Evolutionary conservation across 2,888 invertebrate species (phyloP).

Genomic region (Rhynchonema sp.): DNA sequence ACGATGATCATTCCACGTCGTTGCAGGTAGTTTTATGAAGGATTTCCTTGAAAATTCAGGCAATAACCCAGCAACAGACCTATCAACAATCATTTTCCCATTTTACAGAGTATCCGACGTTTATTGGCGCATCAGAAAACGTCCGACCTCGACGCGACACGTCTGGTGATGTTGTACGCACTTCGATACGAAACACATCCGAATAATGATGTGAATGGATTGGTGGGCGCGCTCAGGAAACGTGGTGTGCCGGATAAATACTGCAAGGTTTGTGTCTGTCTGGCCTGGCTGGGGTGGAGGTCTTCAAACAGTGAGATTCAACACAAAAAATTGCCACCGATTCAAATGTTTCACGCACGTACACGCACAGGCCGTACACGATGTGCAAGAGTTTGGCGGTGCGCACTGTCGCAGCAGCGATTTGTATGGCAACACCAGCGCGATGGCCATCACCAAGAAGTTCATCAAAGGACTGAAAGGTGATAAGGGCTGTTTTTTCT

Average conservation of each 20-base stretch:
- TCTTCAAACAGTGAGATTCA: neutral
- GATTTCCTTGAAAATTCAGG: neutral
- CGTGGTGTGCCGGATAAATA: constrained; percentile 47
- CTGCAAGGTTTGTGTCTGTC: constrained; percentile 22
- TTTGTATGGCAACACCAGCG: constrained; percentile 58
- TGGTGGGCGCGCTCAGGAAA: constrained; percentile 51
- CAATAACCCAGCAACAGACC: neutral
- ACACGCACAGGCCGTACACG: constrained; percentile 9
- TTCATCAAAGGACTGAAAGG: constrained; percentile 51
- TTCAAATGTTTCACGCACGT: neutral
- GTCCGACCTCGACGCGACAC: constrained; percentile 56
- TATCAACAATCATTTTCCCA: neutral
- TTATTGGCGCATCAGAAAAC: constrained; percentile 53
- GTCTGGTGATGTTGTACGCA: constrained; percentile 76
- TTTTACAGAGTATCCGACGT: constrained; percentile 48
- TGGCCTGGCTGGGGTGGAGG: neutral
- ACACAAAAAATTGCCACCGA: neutral
- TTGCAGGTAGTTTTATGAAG: too few relatives aligned
- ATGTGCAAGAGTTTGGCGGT: constrained; percentile 40
- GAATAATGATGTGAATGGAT: constrained; percentile 56
- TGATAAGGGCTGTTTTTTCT: constrained; percentile 9
- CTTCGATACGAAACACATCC: constrained; percentile 79
- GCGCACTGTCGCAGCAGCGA: constrained; percentile 56
- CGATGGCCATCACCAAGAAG: constrained; percentile 73
- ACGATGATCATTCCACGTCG: constrained; percentile 38